Base-by-base conservation (phyloP, 2,888 invertebrate genomes). In the Lasioglossum malachurum region DNA sequence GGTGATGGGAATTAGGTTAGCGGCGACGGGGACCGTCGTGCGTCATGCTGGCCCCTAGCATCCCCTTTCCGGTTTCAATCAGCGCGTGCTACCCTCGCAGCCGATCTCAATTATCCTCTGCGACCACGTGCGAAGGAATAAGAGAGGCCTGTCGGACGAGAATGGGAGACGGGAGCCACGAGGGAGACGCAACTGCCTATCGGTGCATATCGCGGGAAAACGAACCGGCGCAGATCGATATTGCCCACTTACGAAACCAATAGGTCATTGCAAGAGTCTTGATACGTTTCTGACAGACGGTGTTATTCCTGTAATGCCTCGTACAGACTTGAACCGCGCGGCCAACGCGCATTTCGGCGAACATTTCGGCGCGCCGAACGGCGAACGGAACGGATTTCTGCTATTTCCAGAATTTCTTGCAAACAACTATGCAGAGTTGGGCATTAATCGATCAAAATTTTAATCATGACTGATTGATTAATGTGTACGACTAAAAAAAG, bases 1-100 rank as follows among this genome's bases (percentile, higher is more conserved):
- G 77, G 73, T 35, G 84, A 83, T 72, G 64, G 75, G 82, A 91
- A 90, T 91, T 89, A 73, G 87, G 88, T 90, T 90, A 91, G 83
- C 76, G 80, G 10, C 5, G n/a, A 19, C 8, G 31, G 64, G 64
- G 64, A 31, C 64, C 64, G 31, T 64, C 31, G 64, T 64, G 64
- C 64, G 64, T 64, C 64, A 64, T 35, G 67, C 35, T 69, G 67
- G 31, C 23, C 67, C 35, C 67, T 35, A 10, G 67, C 60, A 76
- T 80, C 79, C 31, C 41, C 53, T 64, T 69, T 69, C 84, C 80
- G 83, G 69, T 87, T 87, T 82, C 91, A 86, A 88, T 90, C 89
- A 80, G 84, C 82, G 16, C 5, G 23, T 86, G 80, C 82, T 82
- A 80, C 67, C 67, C 74, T 76, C 82, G 89, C 31, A 64, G 81